phyloP scores from a whole-genome alignment of 2,113 vertebrate genomes.

The Cyphomyrus discorhynchus region DNA sequence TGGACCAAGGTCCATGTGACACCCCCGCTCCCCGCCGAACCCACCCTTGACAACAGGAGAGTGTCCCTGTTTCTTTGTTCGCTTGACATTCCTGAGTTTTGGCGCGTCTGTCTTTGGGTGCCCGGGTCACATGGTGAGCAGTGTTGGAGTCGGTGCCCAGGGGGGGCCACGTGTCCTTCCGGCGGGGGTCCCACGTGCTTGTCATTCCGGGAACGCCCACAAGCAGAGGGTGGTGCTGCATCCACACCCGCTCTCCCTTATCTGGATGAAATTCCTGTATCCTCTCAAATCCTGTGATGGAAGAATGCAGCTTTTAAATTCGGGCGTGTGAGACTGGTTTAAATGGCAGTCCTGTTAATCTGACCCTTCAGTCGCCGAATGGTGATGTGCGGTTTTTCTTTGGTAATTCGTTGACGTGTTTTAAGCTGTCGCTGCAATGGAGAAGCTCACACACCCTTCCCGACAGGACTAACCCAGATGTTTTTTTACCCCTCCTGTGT shows the following conservation, averaged over 20 bases:
- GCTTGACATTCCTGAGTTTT: not conserved
- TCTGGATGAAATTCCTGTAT: not conserved
- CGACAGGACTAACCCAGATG: not conserved
- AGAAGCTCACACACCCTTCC: not conserved
- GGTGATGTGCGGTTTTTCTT: not conserved
- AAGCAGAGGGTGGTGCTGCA: not conserved
- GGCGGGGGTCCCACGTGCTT: not conserved
- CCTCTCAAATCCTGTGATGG: not conserved
- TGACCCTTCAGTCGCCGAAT: not conserved
- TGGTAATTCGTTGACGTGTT: not conserved
- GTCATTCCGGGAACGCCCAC: not conserved
- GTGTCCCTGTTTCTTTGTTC: not conserved
- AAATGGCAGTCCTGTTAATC: not conserved
- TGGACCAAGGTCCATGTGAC: not conserved
- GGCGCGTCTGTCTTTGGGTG: not conserved
- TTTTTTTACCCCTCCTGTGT: not conserved
- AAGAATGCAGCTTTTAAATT: not conserved
- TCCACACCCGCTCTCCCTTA: not conserved
- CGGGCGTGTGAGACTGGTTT: not conserved
- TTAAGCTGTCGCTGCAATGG: not conserved
- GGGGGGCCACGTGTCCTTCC: not conserved
- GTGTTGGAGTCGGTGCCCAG: not conserved
- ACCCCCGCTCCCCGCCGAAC: not conserved
- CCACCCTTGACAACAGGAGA: not conserved
- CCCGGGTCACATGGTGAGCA: not conserved